phyloP scores from a whole-genome alignment of 1,140 invertebrate genomes.

The Elysia chlorotica region DNA sequence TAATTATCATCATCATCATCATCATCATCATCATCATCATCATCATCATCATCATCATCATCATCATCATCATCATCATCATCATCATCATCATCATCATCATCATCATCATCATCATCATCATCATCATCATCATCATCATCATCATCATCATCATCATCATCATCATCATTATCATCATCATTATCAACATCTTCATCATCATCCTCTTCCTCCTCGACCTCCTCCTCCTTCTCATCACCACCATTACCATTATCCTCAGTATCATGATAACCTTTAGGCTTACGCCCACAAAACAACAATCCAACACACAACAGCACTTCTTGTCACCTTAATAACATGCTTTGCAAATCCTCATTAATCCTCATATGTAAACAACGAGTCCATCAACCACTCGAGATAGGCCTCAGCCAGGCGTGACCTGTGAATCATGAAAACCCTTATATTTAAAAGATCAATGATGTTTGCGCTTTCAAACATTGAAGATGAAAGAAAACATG shows the following conservation, averaged over 20 bases:
- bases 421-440: no score
- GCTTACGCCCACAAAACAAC: no score
- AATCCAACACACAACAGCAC: no score
- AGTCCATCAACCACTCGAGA: no score
- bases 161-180: slow-evolving; percentile 20
- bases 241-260: not conserved
- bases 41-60: slow-evolving; percentile 5
- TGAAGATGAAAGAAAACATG: no score
- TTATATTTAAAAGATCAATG: no score
- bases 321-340: no score
- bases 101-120: slow-evolving; percentile 3
- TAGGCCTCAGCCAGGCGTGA: no score
- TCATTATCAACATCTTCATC: slow-evolving; percentile 18
- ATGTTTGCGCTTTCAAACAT: no score
- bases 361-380: no score
- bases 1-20: not conserved
- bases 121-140: slow-evolving; percentile 14
- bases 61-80: slow-evolving; percentile 5
- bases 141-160: slow-evolving; percentile 17
- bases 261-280: no score
- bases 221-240: not conserved
- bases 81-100: slow-evolving; percentile 8
- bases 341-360: no score
- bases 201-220: not conserved
- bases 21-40: slow-evolving; percentile 2